Evolutionary conservation across 1,140 invertebrate genomes (phyloP).

Genomic region (Macrocentrus cingulum): DNA sequence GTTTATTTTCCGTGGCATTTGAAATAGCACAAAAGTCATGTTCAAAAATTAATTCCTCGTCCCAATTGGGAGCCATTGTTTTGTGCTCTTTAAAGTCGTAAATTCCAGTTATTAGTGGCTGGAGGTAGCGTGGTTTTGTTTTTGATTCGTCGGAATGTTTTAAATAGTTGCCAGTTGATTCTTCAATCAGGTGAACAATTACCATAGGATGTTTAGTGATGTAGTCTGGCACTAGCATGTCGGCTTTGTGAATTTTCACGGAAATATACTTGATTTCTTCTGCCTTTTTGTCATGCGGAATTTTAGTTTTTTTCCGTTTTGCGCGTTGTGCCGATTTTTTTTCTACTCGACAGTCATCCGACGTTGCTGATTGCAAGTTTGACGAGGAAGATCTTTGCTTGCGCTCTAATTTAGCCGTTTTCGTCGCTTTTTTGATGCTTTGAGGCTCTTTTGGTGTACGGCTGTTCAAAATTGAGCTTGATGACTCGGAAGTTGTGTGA

Average conservation of each 20-base stretch:
- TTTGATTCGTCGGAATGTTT: constrained; percentile 27
- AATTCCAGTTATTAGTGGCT: constrained; percentile 46
- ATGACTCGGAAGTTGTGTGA: neutral
- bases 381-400: too few species aligned
- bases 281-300: constrained; percentile 2
- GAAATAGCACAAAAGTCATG: constrained; percentile 62
- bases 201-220: constrained; percentile 52
- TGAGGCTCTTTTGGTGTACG: neutral
- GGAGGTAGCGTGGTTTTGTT: constrained; percentile 30
- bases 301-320: constrained; percentile 11
- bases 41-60: constrained; percentile 67
- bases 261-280: constrained; percentile 38
- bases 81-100: constrained; percentile 50
- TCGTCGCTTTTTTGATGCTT: constrained; percentile 1
- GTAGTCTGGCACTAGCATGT: constrained; percentile 47
- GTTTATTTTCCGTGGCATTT: constrained; percentile 44
- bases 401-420: too few species aligned
- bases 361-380: too few species aligned
- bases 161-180: constrained; percentile 45
- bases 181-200: constrained; percentile 50
- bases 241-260: constrained; percentile 43
- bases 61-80: constrained; percentile 63
- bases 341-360: too few species aligned
- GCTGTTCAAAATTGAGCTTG: constrained; percentile 1
- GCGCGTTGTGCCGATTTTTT: neutral